Evolutionary conservation across 2,888 invertebrate genomes (phyloP), one percentile per base, ranked within the genome.

Genomic region (Mythimna vitellina): DNA sequence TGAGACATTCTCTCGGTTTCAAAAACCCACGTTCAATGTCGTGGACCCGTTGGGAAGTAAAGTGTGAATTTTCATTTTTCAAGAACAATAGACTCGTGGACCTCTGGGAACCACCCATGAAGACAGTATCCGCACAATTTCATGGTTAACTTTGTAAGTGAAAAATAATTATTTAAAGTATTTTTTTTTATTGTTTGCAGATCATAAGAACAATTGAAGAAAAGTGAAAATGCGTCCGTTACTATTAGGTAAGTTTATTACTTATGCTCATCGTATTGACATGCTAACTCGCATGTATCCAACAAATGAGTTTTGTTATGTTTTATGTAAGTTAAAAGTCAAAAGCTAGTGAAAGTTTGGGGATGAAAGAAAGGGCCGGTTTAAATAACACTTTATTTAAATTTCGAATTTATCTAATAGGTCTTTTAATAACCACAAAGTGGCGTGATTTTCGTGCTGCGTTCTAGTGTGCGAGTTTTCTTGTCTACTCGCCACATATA

Each of bases 211-310:
- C 6, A 65, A 65, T 65, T 64, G 72, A 51, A 57, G 65, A 60
- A 56, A 17, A 51, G 42, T 49, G 65, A 87, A 82, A 77, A 92
- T 92, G 92, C 92, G 91, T 77, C 88, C 84, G 32, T 82, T 89
- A 65, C 62, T 91, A 70, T 80, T 92, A 83, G 89, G 92, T 92
- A 86, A 91, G 92, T 87, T 10, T 3, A 25, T 63, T 42, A 51
- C 29, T 2, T 51, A 42, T 46, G 10, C 42, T 64, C 20, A 3
- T 54, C 12, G 17, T 25, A 57, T 68, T 67, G 53, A 58, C 61
- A 73, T 65, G 67, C 20, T 25, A 74, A n/a, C 22, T 78, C n/a
- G 51, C 78, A 65, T 65, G 69, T 56, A 25, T 64, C 9, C 5
- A 46, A 22, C 42, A 25, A 12, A 65, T 66, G 22, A 35, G 6